Conservation (phyloP, 1,140 invertebrate species). For the Sinonovacula constricta region DNA sequence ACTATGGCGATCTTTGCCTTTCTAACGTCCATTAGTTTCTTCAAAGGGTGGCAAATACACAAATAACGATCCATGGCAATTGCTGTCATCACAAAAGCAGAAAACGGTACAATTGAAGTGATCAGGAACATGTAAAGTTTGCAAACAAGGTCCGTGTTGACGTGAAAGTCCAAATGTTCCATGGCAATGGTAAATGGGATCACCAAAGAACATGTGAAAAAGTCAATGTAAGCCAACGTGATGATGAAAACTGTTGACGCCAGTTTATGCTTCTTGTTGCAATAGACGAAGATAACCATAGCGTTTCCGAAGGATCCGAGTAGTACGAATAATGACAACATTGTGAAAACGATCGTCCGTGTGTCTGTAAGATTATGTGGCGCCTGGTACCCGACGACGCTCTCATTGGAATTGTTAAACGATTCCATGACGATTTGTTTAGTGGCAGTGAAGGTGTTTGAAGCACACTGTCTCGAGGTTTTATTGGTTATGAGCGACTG, state of each 20-base stretch:
- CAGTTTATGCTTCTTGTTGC: slow-evolving; percentile 71
- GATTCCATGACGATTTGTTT: no score
- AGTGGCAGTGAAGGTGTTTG: no score
- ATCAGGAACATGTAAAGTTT: slow-evolving; percentile 77
- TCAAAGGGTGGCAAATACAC: slow-evolving; percentile 76
- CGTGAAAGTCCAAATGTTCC: slow-evolving; percentile 64
- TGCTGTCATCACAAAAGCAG: slow-evolving; percentile 76
- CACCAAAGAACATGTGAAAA: slow-evolving; percentile 70
- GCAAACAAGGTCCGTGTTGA: slow-evolving; percentile 69
- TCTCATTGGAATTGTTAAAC: no score
- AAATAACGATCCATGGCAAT: slow-evolving; percentile 77
- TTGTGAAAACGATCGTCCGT: slow-evolving; percentile 58
- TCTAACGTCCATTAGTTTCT: slow-evolving; percentile 58
- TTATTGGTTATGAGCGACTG: no score
- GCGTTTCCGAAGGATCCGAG: slow-evolving; percentile 70
- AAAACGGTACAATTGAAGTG: slow-evolving; percentile 75
- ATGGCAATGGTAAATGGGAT: slow-evolving; percentile 74
- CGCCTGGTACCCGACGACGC: no score
- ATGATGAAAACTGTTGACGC: slow-evolving; percentile 77
- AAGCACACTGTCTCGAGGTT: no score
- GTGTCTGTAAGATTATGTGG: no score
- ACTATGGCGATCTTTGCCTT: slow-evolving; percentile 60
- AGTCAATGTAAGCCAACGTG: slow-evolving; percentile 72
- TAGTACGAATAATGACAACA: slow-evolving; percentile 68
- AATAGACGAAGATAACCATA: slow-evolving; percentile 76